Percentiles rank a stretch among this genome's conserved stretches.
These are phyloP conservation scores for Sceliomorpha sp. DNA, from an alignment of 2,888 invertebrate genomes.

Conservation along the genomic window DNA sequence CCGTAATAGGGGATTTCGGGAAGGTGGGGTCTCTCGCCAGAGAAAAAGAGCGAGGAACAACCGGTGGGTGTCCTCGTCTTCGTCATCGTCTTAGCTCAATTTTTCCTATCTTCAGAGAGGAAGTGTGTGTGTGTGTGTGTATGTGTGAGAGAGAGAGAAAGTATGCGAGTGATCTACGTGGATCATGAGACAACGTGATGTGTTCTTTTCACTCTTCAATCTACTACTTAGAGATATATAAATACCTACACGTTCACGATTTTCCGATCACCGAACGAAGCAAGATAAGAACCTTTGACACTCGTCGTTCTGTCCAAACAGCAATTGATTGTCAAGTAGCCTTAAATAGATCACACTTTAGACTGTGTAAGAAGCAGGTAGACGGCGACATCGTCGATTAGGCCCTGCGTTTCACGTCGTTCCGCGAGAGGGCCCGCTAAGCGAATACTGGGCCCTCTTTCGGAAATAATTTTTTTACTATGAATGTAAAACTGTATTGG, in stretches of 20 bases:
- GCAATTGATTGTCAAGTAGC: constrained; percentile 45
- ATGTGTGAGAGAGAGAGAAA: too few species aligned
- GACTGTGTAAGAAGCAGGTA: constrained; percentile 32
- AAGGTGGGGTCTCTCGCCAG: constrained; percentile 21
- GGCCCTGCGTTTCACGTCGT: constrained; percentile 39
- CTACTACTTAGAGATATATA: background rate
- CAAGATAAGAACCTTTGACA: constrained; percentile 19
- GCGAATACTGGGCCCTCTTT: constrained; percentile 30
- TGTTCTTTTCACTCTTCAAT: constrained; percentile 31
- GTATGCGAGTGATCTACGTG: too few species aligned
- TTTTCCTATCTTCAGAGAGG: constrained; percentile 16
- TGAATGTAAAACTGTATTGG: constrained; percentile 44
- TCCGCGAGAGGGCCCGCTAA: constrained; percentile 29
- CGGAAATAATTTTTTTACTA: constrained; percentile 45
- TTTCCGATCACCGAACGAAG: constrained; percentile 5
- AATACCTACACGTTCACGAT: constrained; percentile 2
- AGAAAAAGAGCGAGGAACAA: constrained; percentile 16
- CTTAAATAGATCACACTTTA: constrained; percentile 42
- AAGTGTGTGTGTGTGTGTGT: constrained; percentile 13
- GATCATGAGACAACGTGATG: constrained; percentile 19
- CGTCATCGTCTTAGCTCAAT: constrained; percentile 35
- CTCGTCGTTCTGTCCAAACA: constrained; percentile 43
- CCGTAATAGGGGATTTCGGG: constrained; percentile 14
- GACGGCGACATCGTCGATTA: constrained; percentile 25
- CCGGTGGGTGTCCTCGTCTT: too few species aligned